Base-by-base conservation (phyloP, 2,888 invertebrate species). In the Temnothorax rugatulus region DNA sequence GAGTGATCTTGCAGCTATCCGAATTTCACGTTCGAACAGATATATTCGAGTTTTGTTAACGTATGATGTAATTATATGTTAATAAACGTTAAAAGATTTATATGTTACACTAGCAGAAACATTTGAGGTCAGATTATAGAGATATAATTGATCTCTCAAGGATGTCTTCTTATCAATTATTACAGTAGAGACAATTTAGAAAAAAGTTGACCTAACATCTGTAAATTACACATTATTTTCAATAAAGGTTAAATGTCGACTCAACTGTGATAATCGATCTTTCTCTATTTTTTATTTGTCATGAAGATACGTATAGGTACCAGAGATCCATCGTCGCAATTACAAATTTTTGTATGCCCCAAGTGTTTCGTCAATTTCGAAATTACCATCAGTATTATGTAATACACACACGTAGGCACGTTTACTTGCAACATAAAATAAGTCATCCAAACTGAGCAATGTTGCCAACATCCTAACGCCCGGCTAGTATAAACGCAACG, bases 31-130 rank as follows among this genome's bases (percentile, higher is more conserved):
- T 44, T 29, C 57, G 25, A 44, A 29, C 7, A 29, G 29, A 75
- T 9, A 18, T 25, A 52, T 29, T 66, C 25, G 9, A 38, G 7
- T 38, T n/a, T 41, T 25, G 2, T 41, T 54, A 57, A 73, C 0
- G 29, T 21, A 52, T 15, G 34, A 71, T 34, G 34, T 52, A 21
- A 71, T 71, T 71, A 38, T 52, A 71, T 9, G 1, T 69, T 47
- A 9, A 21, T 15, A 63, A 38, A 21, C 5, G 9, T 63, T 64
- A 15, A 44, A 21, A 66, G 7, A 38, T 13, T 21, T 21, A 7
- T 57, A 41, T 18, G 4, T 9, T 52, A 4, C 25, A 29, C 5
- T 59, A 29, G 18, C 11, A 29, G 18, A 74, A 41, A 44, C 8
- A 74, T 44, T 41, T 59, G 0, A n/a, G 4, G 3, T 38, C 9